Evolutionary conservation across 2,888 invertebrate genomes (phyloP).

Genomic region (Scaptomyza polygonia): DNA sequence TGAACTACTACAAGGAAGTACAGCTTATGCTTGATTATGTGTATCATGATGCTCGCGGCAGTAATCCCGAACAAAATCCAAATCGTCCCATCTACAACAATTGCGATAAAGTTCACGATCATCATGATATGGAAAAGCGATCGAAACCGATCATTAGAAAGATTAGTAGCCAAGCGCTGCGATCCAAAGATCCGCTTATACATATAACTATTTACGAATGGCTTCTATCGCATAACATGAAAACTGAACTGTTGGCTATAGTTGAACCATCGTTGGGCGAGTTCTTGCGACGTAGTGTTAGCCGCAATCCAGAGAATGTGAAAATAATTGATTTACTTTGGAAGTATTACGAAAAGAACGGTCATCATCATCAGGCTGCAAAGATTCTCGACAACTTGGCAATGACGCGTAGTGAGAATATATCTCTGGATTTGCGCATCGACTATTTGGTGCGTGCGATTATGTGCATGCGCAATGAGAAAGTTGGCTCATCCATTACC

Average conservation of each 20-base stretch:
- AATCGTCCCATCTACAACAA: slow-evolving; percentile 37
- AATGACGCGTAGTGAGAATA: slow-evolving; percentile 87
- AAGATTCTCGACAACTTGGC: slow-evolving; percentile 95
- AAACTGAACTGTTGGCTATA: slow-evolving; percentile 88
- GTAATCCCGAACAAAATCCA: slow-evolving; percentile 76
- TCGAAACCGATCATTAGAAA: slow-evolving; percentile 85
- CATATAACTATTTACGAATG: slow-evolving; percentile 97
- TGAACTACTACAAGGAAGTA: slow-evolving; percentile 95
- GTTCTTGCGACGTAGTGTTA: slow-evolving; percentile 83
- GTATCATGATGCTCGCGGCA: slow-evolving; percentile 77
- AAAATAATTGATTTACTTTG: slow-evolving; percentile 93
- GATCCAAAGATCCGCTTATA: slow-evolving; percentile 92
- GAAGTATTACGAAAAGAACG: slow-evolving; percentile 97
- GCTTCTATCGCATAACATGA: slow-evolving; percentile 92
- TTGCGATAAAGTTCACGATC: slow-evolving; percentile 9
- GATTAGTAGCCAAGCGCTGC: slow-evolving; percentile 88
- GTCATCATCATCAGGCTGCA: slow-evolving; percentile 96
- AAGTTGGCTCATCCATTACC: slow-evolving; percentile 89
- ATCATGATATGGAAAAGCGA: slow-evolving; percentile 60
- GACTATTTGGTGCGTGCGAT: slow-evolving; percentile 97
- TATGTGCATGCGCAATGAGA: slow-evolving; percentile 96
- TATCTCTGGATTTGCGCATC: slow-evolving; percentile 92
- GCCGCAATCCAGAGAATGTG: slow-evolving; percentile 86
- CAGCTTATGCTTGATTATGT: slow-evolving; percentile 89
- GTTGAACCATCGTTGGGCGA: slow-evolving; percentile 84